phyloP scores from a whole-genome alignment of 2,888 invertebrate species.

The Brachycybe producta region DNA sequence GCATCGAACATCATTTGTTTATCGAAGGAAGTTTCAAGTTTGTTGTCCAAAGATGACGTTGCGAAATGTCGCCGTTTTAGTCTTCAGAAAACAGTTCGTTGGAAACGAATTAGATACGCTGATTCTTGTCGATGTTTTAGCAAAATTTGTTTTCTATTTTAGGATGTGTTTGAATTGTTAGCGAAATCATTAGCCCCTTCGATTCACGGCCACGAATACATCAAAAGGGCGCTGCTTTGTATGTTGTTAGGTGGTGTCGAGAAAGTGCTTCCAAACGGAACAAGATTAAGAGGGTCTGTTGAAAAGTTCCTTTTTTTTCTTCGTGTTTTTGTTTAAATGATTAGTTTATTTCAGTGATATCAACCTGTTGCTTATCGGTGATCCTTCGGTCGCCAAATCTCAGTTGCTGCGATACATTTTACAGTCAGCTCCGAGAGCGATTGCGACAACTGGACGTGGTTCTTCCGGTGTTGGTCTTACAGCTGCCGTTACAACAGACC shows the following conservation, averaged over 20 bases:
- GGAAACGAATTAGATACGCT: neutral
- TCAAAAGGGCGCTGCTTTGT: constrained; percentile 92
- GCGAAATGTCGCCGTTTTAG: constrained; percentile 68
- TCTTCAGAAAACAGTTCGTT: constrained; percentile 32
- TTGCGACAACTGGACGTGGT: constrained; percentile 93
- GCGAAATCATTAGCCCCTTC: constrained; percentile 91
- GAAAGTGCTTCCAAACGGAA: constrained; percentile 81
- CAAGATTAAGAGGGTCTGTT: constrained; percentile 66
- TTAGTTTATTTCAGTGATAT: constrained; percentile 44
- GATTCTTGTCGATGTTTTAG: neutral
- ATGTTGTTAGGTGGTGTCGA: constrained; percentile 89
- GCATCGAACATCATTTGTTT: constrained; percentile 83
- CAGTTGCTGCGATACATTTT: constrained; percentile 87
- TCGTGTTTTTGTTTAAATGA: constrained; percentile 2
- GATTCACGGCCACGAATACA: constrained; percentile 91
- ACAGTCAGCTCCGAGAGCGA: constrained; percentile 85
- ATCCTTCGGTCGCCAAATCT: constrained; percentile 98
- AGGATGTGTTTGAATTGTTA: constrained; percentile 75
- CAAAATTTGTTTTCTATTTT: neutral
- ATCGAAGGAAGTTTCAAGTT: constrained; percentile 63
- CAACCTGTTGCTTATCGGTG: constrained; percentile 88
- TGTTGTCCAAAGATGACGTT: constrained; percentile 57
- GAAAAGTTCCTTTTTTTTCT: neutral
- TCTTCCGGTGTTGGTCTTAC: constrained; percentile 97
- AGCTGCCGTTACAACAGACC: constrained; percentile 92